Conservation (phyloP, 2,113 vertebrate species). For the Pseudois nayaur region DNA sequence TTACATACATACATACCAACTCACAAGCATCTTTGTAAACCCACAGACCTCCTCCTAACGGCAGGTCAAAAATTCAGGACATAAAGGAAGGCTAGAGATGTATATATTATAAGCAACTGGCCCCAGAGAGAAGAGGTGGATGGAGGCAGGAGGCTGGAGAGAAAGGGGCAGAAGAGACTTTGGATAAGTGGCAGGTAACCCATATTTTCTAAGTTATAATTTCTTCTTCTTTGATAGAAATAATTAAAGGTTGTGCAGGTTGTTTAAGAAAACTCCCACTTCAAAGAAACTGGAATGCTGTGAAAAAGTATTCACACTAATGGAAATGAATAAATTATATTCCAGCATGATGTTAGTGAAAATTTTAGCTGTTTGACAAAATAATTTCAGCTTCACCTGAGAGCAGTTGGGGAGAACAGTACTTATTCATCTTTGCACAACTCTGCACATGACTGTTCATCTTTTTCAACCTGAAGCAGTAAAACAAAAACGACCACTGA, state of each 20-base stretch:
- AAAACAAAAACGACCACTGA: neutral
- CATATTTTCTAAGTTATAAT: neutral
- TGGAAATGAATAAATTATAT: neutral
- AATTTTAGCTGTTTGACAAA: neutral
- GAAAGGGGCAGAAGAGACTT: neutral
- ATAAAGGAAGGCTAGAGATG: neutral
- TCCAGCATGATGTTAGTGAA: neutral
- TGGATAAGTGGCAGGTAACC: fast-evolving
- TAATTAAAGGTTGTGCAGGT: neutral
- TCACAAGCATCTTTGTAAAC: neutral
- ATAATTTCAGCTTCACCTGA: neutral
- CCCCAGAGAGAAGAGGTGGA: neutral
- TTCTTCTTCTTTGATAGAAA: neutral
- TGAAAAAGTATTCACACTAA: neutral
- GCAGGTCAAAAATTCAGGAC: neutral
- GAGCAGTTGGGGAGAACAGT: neutral
- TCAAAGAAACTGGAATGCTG: neutral
- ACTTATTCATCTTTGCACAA: neutral
- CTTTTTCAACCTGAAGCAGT: neutral
- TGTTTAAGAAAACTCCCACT: neutral
- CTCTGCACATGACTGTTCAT: neutral
- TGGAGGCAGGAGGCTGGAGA: too few species aligned
- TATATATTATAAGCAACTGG: fast-evolving
- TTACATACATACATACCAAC: neutral
- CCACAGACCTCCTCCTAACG: fast-evolving